phyloP scores from a whole-genome alignment of 2,113 vertebrate genomes.

The Anseranas semipalmata region DNA sequence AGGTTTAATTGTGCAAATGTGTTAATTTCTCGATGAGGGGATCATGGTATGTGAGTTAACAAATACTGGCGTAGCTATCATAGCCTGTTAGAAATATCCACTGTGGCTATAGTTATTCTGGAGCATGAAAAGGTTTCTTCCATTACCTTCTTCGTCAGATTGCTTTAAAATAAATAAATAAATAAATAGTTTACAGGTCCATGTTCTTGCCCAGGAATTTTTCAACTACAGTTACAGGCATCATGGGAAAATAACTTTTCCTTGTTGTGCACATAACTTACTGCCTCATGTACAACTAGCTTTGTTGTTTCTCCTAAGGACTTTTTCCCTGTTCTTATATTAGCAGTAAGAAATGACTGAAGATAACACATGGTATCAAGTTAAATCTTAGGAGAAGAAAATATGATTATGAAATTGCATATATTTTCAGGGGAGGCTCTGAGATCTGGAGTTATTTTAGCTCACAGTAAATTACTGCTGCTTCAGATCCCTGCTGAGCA shows the following conservation, averaged over 20 bases:
- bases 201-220: not conserved
- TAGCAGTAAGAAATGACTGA: not conserved
- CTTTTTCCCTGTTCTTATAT: not conserved
- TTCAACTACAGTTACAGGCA: not conserved
- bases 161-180: no score
- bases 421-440: not conserved
- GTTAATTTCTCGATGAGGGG: not conserved
- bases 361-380: not conserved
- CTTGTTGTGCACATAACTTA: no score
- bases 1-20: not conserved
- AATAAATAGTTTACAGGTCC: not conserved
- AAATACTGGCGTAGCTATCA: not conserved
- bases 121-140: not conserved
- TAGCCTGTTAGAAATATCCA: not conserved
- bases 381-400: not conserved
- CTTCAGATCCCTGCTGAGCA: not conserved
- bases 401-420: not conserved
- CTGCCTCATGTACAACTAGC: not conserved
- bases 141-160: not conserved
- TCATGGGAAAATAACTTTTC: not conserved
- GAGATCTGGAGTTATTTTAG: not conserved
- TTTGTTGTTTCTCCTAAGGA: not conserved
- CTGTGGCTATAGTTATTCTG: not conserved
- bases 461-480: not conserved
- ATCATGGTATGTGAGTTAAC: not conserved